These are phyloP conservation scores for Leptogaster cylindrica DNA, from an alignment of 2,888 invertebrate species.

Conservation along the genomic window DNA sequence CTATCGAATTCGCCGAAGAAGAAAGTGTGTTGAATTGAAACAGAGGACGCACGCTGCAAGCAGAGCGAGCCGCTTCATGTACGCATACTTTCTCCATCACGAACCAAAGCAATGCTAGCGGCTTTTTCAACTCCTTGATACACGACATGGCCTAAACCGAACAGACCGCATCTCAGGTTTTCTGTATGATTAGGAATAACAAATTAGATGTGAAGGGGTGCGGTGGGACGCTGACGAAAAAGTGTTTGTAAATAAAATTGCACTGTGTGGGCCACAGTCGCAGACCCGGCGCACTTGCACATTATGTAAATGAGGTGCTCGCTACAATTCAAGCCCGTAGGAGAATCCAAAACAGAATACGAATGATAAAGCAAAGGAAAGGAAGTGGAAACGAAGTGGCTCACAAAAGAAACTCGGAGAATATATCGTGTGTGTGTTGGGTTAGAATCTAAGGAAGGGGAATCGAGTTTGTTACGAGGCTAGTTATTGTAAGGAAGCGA, in stretches of 20 bases:
- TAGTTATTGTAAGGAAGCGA: too few species aligned
- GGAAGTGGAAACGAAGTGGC: not conserved
- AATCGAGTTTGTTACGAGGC: too few species aligned
- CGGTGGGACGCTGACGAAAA: not conserved
- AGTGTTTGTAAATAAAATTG: conserved; percentile 15
- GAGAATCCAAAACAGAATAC: not conserved
- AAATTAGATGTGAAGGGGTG: not conserved
- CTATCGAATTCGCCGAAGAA: too few species aligned
- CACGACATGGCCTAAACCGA: not conserved
- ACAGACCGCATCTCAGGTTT: not conserved
- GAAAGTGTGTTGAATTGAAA: too few species aligned
- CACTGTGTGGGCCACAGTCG: not conserved
- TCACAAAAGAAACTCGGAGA: not conserved
- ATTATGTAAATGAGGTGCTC: conserved; percentile 24
- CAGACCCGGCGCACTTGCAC: conserved; percentile 21
- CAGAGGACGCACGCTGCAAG: too few species aligned
- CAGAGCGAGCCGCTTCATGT: too few species aligned
- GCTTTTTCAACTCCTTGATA: not conserved
- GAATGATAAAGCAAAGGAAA: not conserved
- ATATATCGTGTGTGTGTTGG: not conserved
- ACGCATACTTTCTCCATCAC: not conserved
- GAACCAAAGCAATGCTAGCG: not conserved
- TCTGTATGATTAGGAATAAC: too few species aligned
- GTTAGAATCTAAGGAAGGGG: not conserved
- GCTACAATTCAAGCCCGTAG: not conserved